phyloP scores from a whole-genome alignment of 2,113 vertebrate species.

The Rhodinocichla rosea region DNA sequence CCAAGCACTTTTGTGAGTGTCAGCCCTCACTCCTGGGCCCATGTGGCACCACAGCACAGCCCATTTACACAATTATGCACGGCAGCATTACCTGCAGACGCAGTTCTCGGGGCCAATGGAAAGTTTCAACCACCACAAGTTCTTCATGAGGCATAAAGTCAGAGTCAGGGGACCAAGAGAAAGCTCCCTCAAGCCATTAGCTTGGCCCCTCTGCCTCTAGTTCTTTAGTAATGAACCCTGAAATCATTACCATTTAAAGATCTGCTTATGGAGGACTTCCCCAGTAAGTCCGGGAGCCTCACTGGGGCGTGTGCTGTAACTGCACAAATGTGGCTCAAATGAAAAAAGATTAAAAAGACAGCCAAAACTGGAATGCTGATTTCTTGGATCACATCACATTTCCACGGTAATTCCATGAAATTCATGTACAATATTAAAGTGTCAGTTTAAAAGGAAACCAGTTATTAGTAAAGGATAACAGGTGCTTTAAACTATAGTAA shows the following conservation, averaged over 20 bases:
- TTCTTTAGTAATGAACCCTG: neutral
- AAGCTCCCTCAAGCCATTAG: neutral
- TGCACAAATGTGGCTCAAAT: neutral
- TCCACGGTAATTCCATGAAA: slow-evolving; percentile 69
- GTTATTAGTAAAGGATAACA: slow-evolving; percentile 78
- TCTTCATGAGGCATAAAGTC: neutral
- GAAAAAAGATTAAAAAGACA: slow-evolving; percentile 18
- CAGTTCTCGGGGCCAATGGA: neutral
- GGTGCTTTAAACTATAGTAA: slow-evolving; percentile 71
- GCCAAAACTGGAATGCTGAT: slow-evolving; percentile 22
- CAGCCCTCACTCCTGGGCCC: neutral
- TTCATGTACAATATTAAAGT: slow-evolving; percentile 71
- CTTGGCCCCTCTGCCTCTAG: neutral
- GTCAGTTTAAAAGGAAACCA: slow-evolving; percentile 76
- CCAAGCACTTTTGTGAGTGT: neutral
- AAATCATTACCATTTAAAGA: neutral
- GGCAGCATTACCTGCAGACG: neutral
- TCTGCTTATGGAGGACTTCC: neutral
- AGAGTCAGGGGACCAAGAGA: neutral
- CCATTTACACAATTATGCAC: neutral
- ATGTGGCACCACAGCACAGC: rapidly evolving
- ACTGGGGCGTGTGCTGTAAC: neutral
- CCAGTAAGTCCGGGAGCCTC: neutral
- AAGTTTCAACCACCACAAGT: neutral
- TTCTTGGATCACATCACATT: slow-evolving; percentile 61